These are phyloP conservation scores for Sinella curviseta DNA, from an alignment of 1,140 invertebrate genomes.

Conservation along the genomic window DNA sequence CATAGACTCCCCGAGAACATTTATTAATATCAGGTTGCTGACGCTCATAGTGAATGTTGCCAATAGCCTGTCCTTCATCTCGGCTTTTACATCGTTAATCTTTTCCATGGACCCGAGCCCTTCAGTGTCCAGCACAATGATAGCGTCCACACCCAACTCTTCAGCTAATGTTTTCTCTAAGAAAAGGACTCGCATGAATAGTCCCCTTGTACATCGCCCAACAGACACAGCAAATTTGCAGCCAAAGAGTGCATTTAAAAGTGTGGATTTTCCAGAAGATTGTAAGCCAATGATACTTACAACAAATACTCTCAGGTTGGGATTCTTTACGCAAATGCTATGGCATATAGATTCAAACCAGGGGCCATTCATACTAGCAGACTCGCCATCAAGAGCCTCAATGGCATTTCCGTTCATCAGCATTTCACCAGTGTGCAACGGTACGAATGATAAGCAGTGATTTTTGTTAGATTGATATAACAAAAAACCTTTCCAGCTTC, in stretches of 20 bases:
- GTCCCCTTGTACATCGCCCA: conserved; percentile 31
- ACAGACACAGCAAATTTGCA: conserved; percentile 35
- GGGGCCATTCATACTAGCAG: not conserved
- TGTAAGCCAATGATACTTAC: conserved; percentile 37
- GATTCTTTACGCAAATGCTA: not conserved
- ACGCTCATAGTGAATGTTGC: conserved; percentile 34
- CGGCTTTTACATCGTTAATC: conserved; percentile 3
- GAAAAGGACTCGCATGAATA: conserved; percentile 34
- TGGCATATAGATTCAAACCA: conserved; percentile 1
- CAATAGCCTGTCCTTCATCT: conserved; percentile 32
- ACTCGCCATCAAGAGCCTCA: conserved; percentile 30
- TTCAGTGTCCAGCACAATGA: conserved; percentile 38
- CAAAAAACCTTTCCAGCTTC: conserved; percentile 12
- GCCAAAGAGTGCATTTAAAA: conserved; percentile 37
- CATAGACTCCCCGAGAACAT: conserved; percentile 28
- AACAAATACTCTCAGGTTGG: conserved; percentile 29
- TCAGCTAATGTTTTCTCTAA: not conserved
- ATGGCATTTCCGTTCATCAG: conserved; percentile 10
- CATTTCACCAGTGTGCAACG: not conserved
- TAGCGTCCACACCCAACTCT: conserved; percentile 17
- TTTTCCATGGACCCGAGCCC: conserved; percentile 32
- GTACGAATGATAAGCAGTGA: not conserved
- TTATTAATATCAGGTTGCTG: conserved; percentile 34
- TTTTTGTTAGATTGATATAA: not conserved
- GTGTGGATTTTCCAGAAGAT: conserved; percentile 36